Evolutionary conservation across 2,888 invertebrate species (phyloP).

Genomic region (Tachina lurida): DNA sequence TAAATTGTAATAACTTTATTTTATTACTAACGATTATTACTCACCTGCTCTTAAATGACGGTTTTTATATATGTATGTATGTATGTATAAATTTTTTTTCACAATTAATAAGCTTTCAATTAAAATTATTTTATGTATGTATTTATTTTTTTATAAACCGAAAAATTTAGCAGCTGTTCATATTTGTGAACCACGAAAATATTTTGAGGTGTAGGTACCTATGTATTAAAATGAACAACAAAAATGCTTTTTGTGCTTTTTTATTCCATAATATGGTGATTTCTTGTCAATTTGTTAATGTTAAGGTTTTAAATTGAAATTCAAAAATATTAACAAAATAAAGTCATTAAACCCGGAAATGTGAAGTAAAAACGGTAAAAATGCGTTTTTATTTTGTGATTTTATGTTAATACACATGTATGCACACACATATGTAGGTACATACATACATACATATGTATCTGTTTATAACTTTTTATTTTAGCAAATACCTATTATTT

Average conservation of each 20-base stretch:
- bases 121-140: constrained; percentile 5
- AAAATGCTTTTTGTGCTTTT: constrained; percentile 42
- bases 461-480: constrained; percentile 53
- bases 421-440: no score
- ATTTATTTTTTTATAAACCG: constrained; percentile 21
- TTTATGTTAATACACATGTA: constrained; percentile 31
- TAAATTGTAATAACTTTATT: constrained; percentile 40
- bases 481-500: constrained; percentile 36
- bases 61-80: constrained; percentile 11
- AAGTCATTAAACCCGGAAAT: constrained; percentile 80
- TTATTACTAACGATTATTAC: constrained; percentile 59
- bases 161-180: constrained; percentile 60
- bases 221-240: constrained; percentile 52
- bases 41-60: constrained; percentile 52
- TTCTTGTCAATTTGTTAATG: constrained; percentile 62
- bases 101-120: constrained; percentile 55
- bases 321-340: constrained; percentile 22
- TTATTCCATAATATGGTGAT: constrained; percentile 66
- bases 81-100: constrained; percentile 29
- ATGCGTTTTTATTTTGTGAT: constrained; percentile 55
- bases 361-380: constrained; percentile 71
- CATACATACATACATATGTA: background rate
- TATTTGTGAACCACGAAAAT: constrained; percentile 48
- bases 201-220: constrained; percentile 6
- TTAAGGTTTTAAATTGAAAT: constrained; percentile 63